Evolutionary conservation across 30 jellyfish, hydroid and myxozoan species (phyloP).

Genomic region (Phacellophora camtschatica): DNA sequence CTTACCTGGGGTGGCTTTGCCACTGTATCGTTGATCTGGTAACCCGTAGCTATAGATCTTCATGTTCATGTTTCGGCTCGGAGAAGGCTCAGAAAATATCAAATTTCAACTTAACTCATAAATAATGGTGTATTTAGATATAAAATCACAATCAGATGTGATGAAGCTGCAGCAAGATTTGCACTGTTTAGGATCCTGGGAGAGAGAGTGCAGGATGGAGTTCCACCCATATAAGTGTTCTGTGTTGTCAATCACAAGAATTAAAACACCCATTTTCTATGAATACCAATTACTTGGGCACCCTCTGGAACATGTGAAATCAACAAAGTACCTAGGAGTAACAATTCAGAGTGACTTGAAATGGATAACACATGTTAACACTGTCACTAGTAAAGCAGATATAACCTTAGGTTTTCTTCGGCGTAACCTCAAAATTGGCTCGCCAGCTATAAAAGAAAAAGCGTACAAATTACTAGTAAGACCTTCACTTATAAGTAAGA

Average conservation of each 20-base stretch:
- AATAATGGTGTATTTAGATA: background rate
- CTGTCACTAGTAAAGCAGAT: background rate
- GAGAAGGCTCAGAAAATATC: too few relatives aligned
- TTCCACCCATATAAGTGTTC: background rate
- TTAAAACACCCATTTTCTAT: background rate
- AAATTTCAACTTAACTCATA: too few relatives aligned
- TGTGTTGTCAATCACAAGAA: background rate
- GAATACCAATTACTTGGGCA: constrained; percentile 15
- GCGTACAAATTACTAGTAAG: background rate
- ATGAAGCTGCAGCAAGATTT: too few relatives aligned
- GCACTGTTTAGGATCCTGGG: constrained; percentile 2
- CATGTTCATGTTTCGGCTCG: too few relatives aligned
- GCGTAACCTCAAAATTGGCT: background rate
- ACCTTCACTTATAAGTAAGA: background rate
- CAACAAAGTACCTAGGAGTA: background rate
- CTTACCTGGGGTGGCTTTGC: too few relatives aligned
- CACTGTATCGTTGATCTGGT: too few relatives aligned
- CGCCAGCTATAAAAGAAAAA: background rate
- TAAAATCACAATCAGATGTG: too few relatives aligned
- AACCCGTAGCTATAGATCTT: too few relatives aligned
- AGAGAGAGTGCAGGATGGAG: constrained; percentile 20
- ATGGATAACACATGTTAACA: background rate
- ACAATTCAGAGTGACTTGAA: background rate
- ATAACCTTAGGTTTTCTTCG: background rate
- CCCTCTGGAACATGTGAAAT: background rate